phyloP scores from a whole-genome alignment of 1,140 invertebrate genomes.

The Drosophila orosa region DNA sequence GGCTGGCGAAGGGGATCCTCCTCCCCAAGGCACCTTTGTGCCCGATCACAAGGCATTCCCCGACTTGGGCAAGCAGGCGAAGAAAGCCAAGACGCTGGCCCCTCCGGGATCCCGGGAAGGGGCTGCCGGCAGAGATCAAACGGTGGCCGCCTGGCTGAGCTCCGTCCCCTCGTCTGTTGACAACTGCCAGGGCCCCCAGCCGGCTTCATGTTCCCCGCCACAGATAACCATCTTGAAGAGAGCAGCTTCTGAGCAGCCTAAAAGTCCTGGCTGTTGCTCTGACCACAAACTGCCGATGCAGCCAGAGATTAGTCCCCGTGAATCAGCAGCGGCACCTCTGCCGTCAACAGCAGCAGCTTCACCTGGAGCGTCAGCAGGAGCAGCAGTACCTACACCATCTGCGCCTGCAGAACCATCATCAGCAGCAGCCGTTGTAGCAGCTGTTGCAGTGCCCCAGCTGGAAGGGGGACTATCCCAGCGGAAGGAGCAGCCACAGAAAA shows the following conservation, averaged over 20 bases:
- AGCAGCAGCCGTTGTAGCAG: background rate
- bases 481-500: no score
- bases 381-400: no score
- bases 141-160: slow-evolving; percentile 20
- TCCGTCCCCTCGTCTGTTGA: background rate
- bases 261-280: background rate
- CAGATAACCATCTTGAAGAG: background rate
- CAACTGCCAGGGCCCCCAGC: background rate
- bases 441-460: background rate
- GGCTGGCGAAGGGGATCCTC: background rate
- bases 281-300: background rate
- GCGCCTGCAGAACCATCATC: no score
- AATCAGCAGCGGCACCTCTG: background rate
- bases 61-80: slow-evolving; percentile 4
- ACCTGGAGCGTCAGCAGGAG: no score
- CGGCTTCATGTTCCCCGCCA: background rate
- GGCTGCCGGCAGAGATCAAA: background rate
- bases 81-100: background rate
- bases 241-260: background rate
- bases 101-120: background rate
- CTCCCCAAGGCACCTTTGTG: background rate
- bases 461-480: background rate
- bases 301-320: background rate
- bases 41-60: slow-evolving; percentile 3
- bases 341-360: no score